Percentiles rank a stretch among this genome's conserved stretches.
phyloP scores from a whole-genome alignment of 1,140 invertebrate genomes.

The Nephotettix cincticeps region DNA sequence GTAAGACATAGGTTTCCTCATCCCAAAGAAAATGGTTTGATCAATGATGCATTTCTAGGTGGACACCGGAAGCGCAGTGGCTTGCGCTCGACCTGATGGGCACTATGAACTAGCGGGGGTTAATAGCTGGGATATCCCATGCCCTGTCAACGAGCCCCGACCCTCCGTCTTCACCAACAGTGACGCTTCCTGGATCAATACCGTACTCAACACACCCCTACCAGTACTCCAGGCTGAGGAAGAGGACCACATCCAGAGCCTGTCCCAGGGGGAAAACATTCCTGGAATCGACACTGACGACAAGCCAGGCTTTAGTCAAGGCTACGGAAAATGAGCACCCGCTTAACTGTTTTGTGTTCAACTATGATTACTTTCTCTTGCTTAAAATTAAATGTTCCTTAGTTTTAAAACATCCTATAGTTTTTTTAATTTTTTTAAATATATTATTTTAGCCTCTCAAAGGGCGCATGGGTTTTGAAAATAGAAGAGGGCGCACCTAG shows the following conservation, averaged over 20 bases:
- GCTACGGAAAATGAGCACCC: constrained; percentile 37
- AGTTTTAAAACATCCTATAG: no score
- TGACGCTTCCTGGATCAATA: constrained; percentile 47
- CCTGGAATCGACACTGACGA: constrained; percentile 31
- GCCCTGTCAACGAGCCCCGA: constrained; percentile 34
- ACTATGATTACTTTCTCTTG: no score
- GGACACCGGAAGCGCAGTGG: constrained; percentile 74
- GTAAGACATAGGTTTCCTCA: no score
- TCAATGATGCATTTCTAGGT: constrained; percentile 49
- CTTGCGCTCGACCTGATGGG: constrained; percentile 67
- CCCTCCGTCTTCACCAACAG: constrained; percentile 48
- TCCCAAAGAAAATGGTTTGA: no score
- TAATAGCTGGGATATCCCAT: constrained; percentile 71
- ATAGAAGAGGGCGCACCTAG: no score
- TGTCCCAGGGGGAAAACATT: constrained; percentile 21
- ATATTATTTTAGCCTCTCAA: no score
- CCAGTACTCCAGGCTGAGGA: constrained; percentile 23
- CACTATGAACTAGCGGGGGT: constrained; percentile 69
- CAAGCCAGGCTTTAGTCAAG: constrained; percentile 39
- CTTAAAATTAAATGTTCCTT: no score
- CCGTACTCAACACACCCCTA: constrained; percentile 37
- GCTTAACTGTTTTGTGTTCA: not conserved
- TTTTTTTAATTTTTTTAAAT: no score
- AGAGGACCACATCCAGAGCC: constrained; percentile 25
- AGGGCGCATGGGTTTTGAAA: no score